Evolutionary conservation across 2,797 vertebrate species (phyloP), one percentile per base, ranked within the genome.

Genomic region (Paramormyrops hopkinsi): DNA sequence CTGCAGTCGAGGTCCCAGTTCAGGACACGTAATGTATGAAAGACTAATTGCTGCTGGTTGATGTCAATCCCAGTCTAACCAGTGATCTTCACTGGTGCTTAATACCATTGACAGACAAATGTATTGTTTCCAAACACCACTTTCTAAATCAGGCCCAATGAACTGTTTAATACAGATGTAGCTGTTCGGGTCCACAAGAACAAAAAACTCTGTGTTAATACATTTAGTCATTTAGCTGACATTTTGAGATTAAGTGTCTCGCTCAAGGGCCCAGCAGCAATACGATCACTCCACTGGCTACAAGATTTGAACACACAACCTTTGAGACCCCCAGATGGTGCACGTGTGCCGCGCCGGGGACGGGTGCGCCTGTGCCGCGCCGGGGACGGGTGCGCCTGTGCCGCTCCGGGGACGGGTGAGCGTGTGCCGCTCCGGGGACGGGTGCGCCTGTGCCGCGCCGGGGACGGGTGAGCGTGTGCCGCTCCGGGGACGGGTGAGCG

Each of bases 21-120:
- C 90, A 92, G 89, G 93, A 19, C 95, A 92, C 92, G 95, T 95
- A 92, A 95, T 95, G 93, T 92, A 94, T 94, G 93, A 94, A 91
- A 92, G 92, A 92, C 92, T 94, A 95, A 95, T 59, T 62, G 92
- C 89, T 25, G 82, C 90, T 86, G 22, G 90, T 33, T 91, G 76
- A 90, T 92, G 91, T 92, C 89, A 92, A 50, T 84, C 44, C 44
- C 19, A 17, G 22, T 29, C 14, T 87, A 50, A 89, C 87, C 86
- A 91, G 62, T 19, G 50, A 84, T 46, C 89, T 19, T 88, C 37
- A 87, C 62, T 25, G 22, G 51, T 17, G 46, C 19, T 84, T 84
- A 84, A 29, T 25, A 25, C 79, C 19, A 41, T 8, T 50, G 46
- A 48, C 22, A 50, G 37, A 22, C 19, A 46, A 84, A 50, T 50